Evolutionary conservation across 2,113 vertebrate species (phyloP), one percentile per base, ranked within the genome.

Genomic region (Rhinolophus ferrumequinum): DNA sequence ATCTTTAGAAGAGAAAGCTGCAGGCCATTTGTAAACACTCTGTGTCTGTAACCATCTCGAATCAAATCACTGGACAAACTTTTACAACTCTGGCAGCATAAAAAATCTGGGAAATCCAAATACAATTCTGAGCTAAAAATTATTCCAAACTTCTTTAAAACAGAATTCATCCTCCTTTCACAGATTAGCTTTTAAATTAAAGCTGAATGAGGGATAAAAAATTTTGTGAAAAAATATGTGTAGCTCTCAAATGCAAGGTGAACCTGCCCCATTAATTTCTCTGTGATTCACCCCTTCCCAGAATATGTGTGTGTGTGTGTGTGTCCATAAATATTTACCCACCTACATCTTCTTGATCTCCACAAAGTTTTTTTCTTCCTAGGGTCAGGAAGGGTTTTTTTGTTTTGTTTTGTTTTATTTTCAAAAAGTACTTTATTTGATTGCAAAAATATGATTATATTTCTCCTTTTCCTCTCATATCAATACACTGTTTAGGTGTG

Each of bases 121-220:
- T 19, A 92, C 69, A 82, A 82, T 50, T 92, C 62, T 44, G 22
- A 94, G n/a, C 33, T 83, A 76, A 89, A 95, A 94, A 75, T 83
- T 85, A 84, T 22, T n/a, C 67, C n/a, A 15, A 88, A 83, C 6
- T 44, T 69, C 19, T 84, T 82, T 35, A 91, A 81, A 69, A 62
- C 50, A 86, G 24, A 81, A 93, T 62, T 58, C 16, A 54, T 75
- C 0, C 8, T 80, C 13, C 10, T 94, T 73, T 88, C 47, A 88
- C 93, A 95, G 18, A 30, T 93, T 83, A 52, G 22, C 19, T 92
- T 91, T 96, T 47, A 84, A 88, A 44, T 81, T 62, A 84, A 90
- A 21, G 54, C 52, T 70, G 38, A 92, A 47, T 91, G 79, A 87
- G 44, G 44, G 30, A 75, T 56, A 66, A 72, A 82, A 90, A 18